phyloP scores from a whole-genome alignment of 2,797 vertebrate genomes.

The Limnodromus scolopaceus region DNA sequence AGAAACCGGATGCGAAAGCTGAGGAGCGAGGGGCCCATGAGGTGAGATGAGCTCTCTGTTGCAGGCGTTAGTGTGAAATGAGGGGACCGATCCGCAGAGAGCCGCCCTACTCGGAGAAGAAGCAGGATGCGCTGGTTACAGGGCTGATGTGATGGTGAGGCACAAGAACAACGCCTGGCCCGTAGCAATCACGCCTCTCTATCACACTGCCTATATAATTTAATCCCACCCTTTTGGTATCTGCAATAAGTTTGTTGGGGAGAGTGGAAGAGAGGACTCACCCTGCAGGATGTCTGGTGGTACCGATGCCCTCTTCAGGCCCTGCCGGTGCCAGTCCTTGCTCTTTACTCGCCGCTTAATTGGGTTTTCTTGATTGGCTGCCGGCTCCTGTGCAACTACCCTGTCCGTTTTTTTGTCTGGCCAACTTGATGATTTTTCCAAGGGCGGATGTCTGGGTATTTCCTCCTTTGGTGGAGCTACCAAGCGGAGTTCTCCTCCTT shows the following conservation, averaged over 20 bases:
- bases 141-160: background rate
- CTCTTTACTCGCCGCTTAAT: slow-evolving; percentile 41
- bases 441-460: slow-evolving; percentile 39
- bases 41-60: background rate
- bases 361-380: background rate
- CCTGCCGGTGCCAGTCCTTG: slow-evolving; percentile 79
- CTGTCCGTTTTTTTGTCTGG: slow-evolving; percentile 22
- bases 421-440: slow-evolving; percentile 81
- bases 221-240: background rate
- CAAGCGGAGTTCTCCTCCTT: background rate
- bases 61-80: background rate
- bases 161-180: background rate
- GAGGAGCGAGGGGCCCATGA: background rate
- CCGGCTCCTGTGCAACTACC: slow-evolving; percentile 13
- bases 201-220: background rate
- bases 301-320: slow-evolving; percentile 74
- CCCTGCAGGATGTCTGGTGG: slow-evolving; percentile 60
- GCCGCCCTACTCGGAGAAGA: background rate
- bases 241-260: fast-evolving
- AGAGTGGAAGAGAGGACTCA: slow-evolving; percentile 17
- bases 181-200: background rate
- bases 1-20: background rate
- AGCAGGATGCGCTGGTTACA: background rate
- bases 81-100: background rate
- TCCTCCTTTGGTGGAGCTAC: background rate